A percentile compares a stretch with the other conserved stretches of the same genome.
phyloP scores from a whole-genome alignment of 2,888 invertebrate genomes.

The Abrostola tripartita region DNA sequence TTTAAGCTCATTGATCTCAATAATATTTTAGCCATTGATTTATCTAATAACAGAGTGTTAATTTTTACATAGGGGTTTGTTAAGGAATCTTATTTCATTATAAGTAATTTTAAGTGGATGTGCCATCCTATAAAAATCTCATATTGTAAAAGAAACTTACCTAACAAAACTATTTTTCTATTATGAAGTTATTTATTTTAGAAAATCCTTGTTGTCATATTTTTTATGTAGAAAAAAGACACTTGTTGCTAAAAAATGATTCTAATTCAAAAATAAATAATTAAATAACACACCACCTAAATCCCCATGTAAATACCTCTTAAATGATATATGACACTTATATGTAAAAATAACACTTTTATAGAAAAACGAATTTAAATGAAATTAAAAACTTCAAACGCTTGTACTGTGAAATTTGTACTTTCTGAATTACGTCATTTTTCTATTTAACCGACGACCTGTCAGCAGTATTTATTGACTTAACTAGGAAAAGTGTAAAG shows the following conservation, averaged over 20 bases:
- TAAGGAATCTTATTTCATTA: neutral
- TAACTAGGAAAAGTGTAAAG: too few relatives aligned
- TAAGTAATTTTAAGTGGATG: conserved; percentile 6
- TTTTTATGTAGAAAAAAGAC: conserved; percentile 8
- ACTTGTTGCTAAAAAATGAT: conserved; percentile 3
- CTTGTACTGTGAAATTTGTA: conserved; percentile 9
- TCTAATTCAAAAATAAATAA: neutral
- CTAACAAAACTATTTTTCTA: conserved; percentile 7
- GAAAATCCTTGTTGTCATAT: conserved; percentile 1
- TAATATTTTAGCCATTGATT: conserved; percentile 3
- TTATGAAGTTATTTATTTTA: conserved; percentile 3
- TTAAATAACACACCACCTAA: conserved; percentile 1
- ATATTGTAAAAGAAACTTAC: conserved; percentile 4
- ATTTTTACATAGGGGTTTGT: neutral
- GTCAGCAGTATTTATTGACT: too few relatives aligned
- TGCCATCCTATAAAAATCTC: conserved; percentile 1
- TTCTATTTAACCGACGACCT: conserved; percentile 10
- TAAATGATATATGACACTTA: conserved; percentile 8
- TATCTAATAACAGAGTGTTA: conserved; percentile 1
- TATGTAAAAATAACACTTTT: conserved; percentile 7
- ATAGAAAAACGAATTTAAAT: too few relatives aligned
- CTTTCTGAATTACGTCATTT: conserved; percentile 8
- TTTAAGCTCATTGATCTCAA: too few relatives aligned
- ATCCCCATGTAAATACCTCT: conserved; percentile 6
- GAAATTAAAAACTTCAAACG: conserved; percentile 8